phyloP scores from a whole-genome alignment of 2,888 invertebrate species.

The Clitarchus hookeri region DNA sequence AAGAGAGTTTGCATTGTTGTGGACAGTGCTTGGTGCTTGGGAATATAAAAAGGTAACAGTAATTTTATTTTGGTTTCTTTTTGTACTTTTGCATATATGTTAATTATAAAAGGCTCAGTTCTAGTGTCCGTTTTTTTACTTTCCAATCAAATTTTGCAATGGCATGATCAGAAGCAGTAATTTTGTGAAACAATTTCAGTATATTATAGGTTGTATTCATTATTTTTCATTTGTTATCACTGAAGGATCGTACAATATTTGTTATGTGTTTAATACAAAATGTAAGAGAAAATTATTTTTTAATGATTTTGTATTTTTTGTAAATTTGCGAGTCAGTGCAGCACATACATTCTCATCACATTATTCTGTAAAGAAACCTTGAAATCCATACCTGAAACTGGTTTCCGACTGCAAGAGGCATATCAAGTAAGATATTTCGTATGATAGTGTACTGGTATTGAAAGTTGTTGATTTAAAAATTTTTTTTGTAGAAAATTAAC shows the following conservation, averaged over 20 bases:
- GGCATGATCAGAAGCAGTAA: not conserved
- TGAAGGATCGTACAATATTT: not conserved
- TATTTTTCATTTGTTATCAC: not conserved
- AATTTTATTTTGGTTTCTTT: too few species aligned
- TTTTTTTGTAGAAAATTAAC: not conserved
- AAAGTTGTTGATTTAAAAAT: not conserved
- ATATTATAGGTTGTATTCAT: not conserved
- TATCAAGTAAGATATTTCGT: not conserved
- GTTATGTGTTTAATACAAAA: not conserved
- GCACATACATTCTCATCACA: not conserved
- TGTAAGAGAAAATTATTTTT: not conserved
- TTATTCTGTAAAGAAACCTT: not conserved
- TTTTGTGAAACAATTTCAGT: not conserved
- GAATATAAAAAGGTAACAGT: too few species aligned
- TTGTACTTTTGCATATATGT: too few species aligned
- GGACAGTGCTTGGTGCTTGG: too few species aligned
- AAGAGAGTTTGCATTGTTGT: too few species aligned
- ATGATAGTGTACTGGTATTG: not conserved
- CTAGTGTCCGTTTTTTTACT: not conserved
- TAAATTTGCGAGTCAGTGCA: not conserved
- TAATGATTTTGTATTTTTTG: not conserved
- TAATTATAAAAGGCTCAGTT: too few species aligned
- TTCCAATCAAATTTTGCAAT: not conserved
- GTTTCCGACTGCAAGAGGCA: not conserved
- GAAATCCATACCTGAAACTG: not conserved